Evolutionary conservation across 30 jellyfish, hydroid and myxozoan genomes (phyloP).

Genomic region (Turritopsis dohrnii): DNA sequence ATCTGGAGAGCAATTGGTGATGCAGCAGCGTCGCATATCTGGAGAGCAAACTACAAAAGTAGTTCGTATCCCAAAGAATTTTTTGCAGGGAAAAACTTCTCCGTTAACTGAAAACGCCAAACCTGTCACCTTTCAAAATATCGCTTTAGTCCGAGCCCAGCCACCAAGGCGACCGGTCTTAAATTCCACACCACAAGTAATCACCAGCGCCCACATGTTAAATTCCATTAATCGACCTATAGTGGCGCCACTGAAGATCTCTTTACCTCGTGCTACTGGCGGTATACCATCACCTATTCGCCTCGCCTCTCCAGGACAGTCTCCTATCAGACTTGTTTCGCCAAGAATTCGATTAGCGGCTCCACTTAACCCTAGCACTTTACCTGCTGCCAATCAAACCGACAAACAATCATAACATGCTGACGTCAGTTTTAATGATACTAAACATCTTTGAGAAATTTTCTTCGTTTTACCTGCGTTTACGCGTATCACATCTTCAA

Average conservation of each 20-base stretch:
- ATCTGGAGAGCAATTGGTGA: no score
- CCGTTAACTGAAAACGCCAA: background rate
- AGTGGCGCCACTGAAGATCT: constrained; percentile 41
- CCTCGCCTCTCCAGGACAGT: constrained; percentile 1
- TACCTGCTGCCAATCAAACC: background rate
- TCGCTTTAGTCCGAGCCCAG: background rate
- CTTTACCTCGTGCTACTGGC: constrained; percentile 23
- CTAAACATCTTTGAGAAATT: no score
- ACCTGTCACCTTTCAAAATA: background rate
- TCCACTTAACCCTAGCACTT: background rate
- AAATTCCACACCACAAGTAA: background rate
- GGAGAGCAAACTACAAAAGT: background rate
- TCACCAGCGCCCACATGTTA: background rate
- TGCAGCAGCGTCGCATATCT: no score
- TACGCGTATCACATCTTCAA: no score
- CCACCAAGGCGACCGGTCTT: background rate
- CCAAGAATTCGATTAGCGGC: background rate
- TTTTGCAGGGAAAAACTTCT: background rate
- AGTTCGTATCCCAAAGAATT: background rate
- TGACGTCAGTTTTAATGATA: no score
- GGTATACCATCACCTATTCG: constrained; percentile 10
- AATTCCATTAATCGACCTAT: constrained; percentile 2
- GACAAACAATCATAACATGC: background rate
- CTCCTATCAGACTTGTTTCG: background rate
- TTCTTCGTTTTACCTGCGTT: no score